A percentile compares a stretch with the other conserved stretches of the same genome.
phyloP scores from a whole-genome alignment of 2,113 vertebrate genomes.

The Lanius collurio region DNA sequence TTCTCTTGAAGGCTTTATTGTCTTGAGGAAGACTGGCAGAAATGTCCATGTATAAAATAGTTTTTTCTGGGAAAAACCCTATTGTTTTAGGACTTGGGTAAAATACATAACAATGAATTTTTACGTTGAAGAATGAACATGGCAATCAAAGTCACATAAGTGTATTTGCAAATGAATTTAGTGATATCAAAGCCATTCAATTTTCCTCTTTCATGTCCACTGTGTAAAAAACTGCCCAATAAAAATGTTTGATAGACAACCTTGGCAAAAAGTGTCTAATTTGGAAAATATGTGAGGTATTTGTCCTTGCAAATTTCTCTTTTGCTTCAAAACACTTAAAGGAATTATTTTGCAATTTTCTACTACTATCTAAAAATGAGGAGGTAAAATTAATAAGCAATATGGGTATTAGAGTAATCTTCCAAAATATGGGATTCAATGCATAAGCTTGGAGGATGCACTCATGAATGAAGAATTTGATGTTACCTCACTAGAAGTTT shows the following conservation, averaged over 20 bases:
- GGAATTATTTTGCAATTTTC: background rate
- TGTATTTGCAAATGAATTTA: background rate
- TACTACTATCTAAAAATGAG: background rate
- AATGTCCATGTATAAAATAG: background rate
- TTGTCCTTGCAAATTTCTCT: background rate
- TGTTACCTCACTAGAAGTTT: background rate
- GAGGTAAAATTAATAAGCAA: background rate
- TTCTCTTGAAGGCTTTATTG: background rate
- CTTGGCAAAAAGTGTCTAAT: background rate
- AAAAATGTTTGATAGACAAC: background rate
- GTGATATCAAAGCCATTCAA: background rate
- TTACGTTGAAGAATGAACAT: background rate
- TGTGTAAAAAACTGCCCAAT: background rate
- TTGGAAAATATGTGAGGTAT: background rate
- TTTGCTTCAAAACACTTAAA: background rate
- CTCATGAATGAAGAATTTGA: background rate
- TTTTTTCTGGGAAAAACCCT: background rate
- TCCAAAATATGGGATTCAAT: background rate
- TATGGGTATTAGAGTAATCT: background rate
- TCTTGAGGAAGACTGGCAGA: background rate
- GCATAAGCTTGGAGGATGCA: background rate
- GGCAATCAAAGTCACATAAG: background rate
- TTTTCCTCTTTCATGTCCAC: background rate
- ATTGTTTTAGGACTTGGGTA: background rate
- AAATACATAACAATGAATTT: background rate